Evolutionary conservation across 2,113 vertebrate species (phyloP), one percentile per base, ranked within the genome.

Genomic region (Camelus bactrianus): DNA sequence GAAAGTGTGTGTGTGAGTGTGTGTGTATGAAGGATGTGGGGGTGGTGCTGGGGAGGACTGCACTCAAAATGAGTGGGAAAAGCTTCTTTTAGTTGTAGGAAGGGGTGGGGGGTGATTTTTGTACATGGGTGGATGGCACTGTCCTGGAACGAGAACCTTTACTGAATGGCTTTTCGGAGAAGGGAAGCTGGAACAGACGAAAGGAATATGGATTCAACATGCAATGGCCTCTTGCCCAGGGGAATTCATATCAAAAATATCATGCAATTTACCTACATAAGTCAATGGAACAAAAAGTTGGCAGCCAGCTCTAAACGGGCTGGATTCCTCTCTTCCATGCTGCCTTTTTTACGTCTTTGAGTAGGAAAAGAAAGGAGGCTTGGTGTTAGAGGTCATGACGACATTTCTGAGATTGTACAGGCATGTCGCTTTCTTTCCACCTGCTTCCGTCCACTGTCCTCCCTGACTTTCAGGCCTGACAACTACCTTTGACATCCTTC

Each of bases 371-470:
- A 2, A 22, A 76, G 11, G 20, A 38, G 22, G 32, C 7, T 1
- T 12, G 16, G 7, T 0, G 6, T 56, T 8, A 15, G 54, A 38
- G 42, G 64, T 30, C 9, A 28, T 22, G 7, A 13, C 2, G 0
- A 6, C 1, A 5, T 38, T 86, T 54, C 54, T n/a, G n/a, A n/a
- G 50, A 11, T 28, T 19, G 2, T 17, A 20, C 3, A 12, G 5
- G 3, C 35, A 6, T 6, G 20, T 4, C 1, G 6, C 56, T 15
- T 72, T n/a, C 30, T 58, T 56, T 69, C 11, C n/a, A 14, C 20
- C 2, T 54, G 1, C 1, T n/a, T 69, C 50, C 8, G 0, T 52
- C 58, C 3, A n/a, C 10, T 6, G 3, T 54, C 3, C 2, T 85
- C 77, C 52, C 15, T 22, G 52, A 52, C 5, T 30, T 11, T 77